Evolutionary conservation across 2,888 invertebrate genomes (phyloP).

Genomic region (Spodoptera exigua): DNA sequence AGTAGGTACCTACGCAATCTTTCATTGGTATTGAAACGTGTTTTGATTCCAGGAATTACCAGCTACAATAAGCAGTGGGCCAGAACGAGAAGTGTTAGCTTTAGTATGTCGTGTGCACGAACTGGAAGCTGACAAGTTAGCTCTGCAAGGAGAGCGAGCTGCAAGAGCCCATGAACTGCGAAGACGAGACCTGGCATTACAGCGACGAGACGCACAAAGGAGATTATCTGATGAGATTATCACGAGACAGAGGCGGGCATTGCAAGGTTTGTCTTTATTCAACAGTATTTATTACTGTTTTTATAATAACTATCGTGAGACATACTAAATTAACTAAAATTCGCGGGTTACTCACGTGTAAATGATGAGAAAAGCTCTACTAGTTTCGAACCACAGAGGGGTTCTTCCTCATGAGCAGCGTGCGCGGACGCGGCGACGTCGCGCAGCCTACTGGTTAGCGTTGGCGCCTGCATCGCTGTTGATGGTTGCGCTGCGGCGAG

Average conservation of each 20-base stretch:
- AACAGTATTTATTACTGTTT: too few relatives aligned
- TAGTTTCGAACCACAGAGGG: too few relatives aligned
- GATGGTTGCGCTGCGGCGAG: too few relatives aligned
- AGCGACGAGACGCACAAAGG: slow-evolving; percentile 95
- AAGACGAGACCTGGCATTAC: slow-evolving; percentile 94
- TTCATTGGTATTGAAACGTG: background rate
- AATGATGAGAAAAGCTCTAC: too few relatives aligned
- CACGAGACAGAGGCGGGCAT: slow-evolving; percentile 94
- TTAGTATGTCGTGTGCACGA: slow-evolving; percentile 97
- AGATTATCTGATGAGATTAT: slow-evolving; percentile 97
- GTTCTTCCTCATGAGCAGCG: too few relatives aligned
- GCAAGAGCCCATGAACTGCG: slow-evolving; percentile 96
- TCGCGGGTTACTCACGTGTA: too few relatives aligned
- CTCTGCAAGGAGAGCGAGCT: slow-evolving; percentile 95
- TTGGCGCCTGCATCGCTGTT: too few relatives aligned
- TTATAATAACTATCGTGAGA: too few relatives aligned
- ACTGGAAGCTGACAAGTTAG: slow-evolving; percentile 97
- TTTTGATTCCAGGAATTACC: slow-evolving; percentile 92
- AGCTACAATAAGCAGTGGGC: slow-evolving; percentile 94
- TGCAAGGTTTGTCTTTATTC: slow-evolving; percentile 92
- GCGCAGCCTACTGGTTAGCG: too few relatives aligned
- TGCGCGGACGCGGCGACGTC: too few relatives aligned
- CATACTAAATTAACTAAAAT: too few relatives aligned
- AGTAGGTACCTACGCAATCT: too few relatives aligned
- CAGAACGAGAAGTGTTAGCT: slow-evolving; percentile 96